Evolutionary conservation across 2,797 vertebrate species (phyloP).

Genomic region (Cyclura pinguis): DNA sequence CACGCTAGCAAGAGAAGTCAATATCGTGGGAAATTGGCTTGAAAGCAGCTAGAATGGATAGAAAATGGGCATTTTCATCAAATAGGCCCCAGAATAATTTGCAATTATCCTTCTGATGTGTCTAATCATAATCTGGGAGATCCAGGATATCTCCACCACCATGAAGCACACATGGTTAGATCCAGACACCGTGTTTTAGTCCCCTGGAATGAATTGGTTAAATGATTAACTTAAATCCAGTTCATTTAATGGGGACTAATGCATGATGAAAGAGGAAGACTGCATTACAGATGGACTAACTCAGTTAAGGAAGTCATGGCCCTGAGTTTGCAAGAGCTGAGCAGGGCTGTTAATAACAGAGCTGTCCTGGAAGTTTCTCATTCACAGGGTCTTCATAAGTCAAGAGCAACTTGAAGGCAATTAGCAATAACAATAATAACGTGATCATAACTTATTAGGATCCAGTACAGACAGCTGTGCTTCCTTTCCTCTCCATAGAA

Average conservation of each 20-base stretch:
- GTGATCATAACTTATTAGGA: neutral
- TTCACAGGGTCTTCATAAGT: too few relatives aligned
- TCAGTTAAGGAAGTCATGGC: too few relatives aligned
- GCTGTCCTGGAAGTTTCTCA: too few relatives aligned
- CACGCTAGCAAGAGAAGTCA: neutral
- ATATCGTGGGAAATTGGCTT: slow-evolving; percentile 43
- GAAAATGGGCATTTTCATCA: neutral
- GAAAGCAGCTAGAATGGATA: neutral
- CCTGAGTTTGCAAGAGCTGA: too few relatives aligned
- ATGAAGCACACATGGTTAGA: neutral
- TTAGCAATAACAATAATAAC: too few relatives aligned
- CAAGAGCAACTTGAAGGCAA: too few relatives aligned
- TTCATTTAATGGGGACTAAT: neutral
- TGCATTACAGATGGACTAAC: too few relatives aligned
- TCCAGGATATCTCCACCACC: neutral
- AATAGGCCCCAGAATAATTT: neutral
- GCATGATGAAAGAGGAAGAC: neutral
- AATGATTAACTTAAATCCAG: neutral
- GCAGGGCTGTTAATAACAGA: too few relatives aligned
- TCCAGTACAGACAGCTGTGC: neutral
- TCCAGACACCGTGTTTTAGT: too few relatives aligned
- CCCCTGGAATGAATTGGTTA: neutral
- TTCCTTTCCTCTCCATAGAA: neutral
- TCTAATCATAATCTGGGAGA: fast-evolving
- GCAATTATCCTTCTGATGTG: neutral